A percentile compares a stretch with the other conserved stretches of the same genome.
Evolutionary conservation across 92 coral and sea anemone species (phyloP).

Genomic region (Virgularia gustaviana): DNA sequence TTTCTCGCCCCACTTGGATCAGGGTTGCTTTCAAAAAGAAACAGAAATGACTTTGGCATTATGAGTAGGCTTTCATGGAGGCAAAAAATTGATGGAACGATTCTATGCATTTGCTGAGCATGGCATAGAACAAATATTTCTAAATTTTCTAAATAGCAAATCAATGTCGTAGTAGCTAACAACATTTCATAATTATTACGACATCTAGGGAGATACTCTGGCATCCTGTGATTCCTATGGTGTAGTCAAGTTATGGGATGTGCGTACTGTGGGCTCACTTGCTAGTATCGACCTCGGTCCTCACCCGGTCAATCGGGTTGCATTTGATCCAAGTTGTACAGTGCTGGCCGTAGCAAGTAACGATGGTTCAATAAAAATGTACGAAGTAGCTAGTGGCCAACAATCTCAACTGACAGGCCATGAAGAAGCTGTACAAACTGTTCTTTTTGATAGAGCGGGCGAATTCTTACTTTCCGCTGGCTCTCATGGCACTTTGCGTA

Average conservation of each 20-base stretch:
- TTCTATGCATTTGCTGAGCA: too few species aligned
- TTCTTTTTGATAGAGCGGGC: constrained; percentile 81
- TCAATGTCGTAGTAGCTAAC: too few species aligned
- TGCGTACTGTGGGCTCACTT: constrained; percentile 91
- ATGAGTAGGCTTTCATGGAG: too few species aligned
- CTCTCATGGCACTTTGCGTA: constrained; percentile 89
- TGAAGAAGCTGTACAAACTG: constrained; percentile 95
- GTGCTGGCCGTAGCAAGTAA: constrained; percentile 96
- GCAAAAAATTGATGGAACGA: too few species aligned
- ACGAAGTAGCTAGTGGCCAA: constrained; percentile 79
- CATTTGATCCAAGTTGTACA: constrained; percentile 92
- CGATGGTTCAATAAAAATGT: constrained; percentile 94
- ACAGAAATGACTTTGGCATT: too few species aligned
- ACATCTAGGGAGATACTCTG: constrained; percentile 85
- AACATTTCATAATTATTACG: not conserved
- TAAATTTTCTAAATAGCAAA: not conserved
- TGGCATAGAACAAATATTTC: not conserved
- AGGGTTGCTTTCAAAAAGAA: too few species aligned
- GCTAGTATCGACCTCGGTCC: constrained; percentile 92
- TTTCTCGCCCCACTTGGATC: too few species aligned
- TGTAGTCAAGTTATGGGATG: constrained; percentile 93
- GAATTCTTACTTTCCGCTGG: constrained; percentile 94
- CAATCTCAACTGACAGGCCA: constrained; percentile 91
- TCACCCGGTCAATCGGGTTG: constrained; percentile 94
- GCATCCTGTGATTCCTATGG: constrained; percentile 99